Percentiles rank a stretch among this genome's conserved stretches.
Evolutionary conservation across 2,888 invertebrate genomes (phyloP).

Genomic region (Tetheella fluctuosa): DNA sequence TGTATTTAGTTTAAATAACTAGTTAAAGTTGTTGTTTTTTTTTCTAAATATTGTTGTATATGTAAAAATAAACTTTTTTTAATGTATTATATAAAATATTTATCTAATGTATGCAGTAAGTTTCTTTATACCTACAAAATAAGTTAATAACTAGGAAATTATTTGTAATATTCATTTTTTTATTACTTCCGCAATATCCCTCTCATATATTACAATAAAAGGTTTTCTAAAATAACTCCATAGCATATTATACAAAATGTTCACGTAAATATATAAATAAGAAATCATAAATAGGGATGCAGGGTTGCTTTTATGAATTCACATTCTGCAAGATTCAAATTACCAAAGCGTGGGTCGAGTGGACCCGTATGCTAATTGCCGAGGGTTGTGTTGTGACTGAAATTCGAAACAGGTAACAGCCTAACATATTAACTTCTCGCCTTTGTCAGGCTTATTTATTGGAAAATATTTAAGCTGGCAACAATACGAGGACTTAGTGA

Average conservation of each 20-base stretch:
- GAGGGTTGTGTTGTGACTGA: slow-evolving; percentile 40
- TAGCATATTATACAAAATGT: not conserved
- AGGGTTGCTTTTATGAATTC: slow-evolving; percentile 27
- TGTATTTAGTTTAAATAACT: too few relatives aligned
- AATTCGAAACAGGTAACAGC: slow-evolving; percentile 44
- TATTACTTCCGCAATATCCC: too few relatives aligned
- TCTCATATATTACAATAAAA: too few relatives aligned
- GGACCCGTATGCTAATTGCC: slow-evolving; percentile 50
- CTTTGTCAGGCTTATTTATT: slow-evolving; percentile 22
- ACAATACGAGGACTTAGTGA: not conserved
- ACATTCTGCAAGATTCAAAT: slow-evolving; percentile 34
- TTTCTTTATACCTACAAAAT: too few relatives aligned
- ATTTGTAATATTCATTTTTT: too few relatives aligned
- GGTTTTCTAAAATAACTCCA: not conserved
- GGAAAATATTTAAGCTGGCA: slow-evolving; percentile 19
- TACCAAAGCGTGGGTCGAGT: slow-evolving; percentile 42
- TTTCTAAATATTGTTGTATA: too few relatives aligned
- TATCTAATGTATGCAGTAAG: too few relatives aligned
- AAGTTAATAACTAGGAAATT: too few relatives aligned
- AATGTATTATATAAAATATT: too few relatives aligned
- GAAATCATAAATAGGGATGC: slow-evolving; percentile 11
- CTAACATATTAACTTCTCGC: slow-evolving; percentile 14
- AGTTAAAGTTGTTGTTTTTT: too few relatives aligned
- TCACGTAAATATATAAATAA: slow-evolving; percentile 6
- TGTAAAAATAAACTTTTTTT: too few relatives aligned